Evolutionary conservation across 92 coral and sea anemone species (phyloP).

Genomic region (Blastomussa wellsi): DNA sequence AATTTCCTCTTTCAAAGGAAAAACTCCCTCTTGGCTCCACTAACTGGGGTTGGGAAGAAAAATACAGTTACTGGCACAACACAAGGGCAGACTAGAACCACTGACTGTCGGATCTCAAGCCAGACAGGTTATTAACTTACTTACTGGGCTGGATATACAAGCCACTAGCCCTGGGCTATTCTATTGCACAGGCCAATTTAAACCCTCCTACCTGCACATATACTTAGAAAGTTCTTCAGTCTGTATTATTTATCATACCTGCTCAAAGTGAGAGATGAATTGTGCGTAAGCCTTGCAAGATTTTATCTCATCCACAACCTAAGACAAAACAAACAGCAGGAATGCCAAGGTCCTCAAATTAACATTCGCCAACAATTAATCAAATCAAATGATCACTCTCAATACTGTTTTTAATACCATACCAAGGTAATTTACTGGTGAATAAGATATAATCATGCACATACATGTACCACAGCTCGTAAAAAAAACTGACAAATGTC

Average conservation of each 20-base stretch:
- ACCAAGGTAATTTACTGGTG: too few species aligned
- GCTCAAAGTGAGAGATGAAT: conserved; percentile 58
- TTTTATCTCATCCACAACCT: conserved; percentile 82
- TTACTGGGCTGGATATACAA: not conserved
- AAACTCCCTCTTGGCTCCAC: too few species aligned
- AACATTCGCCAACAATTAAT: too few species aligned
- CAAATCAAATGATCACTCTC: too few species aligned
- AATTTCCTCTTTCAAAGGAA: too few species aligned
- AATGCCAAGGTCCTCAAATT: not conserved
- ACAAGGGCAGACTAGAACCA: not conserved
- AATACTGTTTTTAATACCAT: too few species aligned
- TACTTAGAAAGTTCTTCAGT: not conserved
- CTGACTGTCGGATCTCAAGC: not conserved
- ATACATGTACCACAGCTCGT: too few species aligned
- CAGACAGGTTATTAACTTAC: not conserved
- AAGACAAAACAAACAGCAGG: conserved; percentile 13
- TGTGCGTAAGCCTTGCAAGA: conserved; percentile 59
- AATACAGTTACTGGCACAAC: too few species aligned
- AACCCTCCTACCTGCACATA: not conserved
- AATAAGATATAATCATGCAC: too few species aligned
- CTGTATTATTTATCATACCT: conserved; percentile 48
- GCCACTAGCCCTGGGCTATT: not conserved
- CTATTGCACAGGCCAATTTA: not conserved
- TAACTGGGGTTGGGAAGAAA: too few species aligned
- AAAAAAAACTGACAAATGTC: too few species aligned